Conservation (phyloP, 2,888 invertebrate genomes). For the Rotaria magnacalcarata region DNA sequence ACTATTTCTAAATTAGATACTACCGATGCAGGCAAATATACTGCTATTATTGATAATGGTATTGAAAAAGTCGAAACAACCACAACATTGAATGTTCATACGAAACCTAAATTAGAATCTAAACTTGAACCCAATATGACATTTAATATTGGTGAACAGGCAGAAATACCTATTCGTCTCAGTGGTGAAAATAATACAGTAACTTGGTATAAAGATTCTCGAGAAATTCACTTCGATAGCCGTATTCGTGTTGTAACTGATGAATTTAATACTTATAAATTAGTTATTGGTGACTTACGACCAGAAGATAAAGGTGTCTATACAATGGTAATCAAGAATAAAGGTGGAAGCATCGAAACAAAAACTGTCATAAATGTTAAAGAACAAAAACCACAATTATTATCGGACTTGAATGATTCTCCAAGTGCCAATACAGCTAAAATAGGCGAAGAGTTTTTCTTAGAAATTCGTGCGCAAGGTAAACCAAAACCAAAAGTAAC, state of each 20-base stretch:
- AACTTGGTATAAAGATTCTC: slow-evolving; percentile 11
- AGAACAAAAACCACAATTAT: slow-evolving; percentile 27
- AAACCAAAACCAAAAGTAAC: not conserved
- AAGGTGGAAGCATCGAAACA: slow-evolving; percentile 33
- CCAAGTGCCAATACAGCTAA: slow-evolving; percentile 5
- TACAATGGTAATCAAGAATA: slow-evolving; percentile 37
- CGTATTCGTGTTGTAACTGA: not conserved
- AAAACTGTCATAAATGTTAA: not conserved
- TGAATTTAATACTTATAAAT: slow-evolving; percentile 34
- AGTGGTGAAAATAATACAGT: slow-evolving; percentile 32
- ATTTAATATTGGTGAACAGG: slow-evolving; percentile 9
- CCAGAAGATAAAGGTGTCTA: slow-evolving; percentile 41
- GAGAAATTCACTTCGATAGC: not conserved
- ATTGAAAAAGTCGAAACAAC: not conserved
- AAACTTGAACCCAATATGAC: slow-evolving; percentile 29
- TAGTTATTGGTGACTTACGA: slow-evolving; percentile 37
- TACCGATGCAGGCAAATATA: not conserved
- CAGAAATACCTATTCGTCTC: not conserved
- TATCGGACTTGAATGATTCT: slow-evolving; percentile 9
- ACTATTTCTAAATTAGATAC: slow-evolving; percentile 11
- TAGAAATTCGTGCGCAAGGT: slow-evolving; percentile 15
- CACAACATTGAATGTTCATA: slow-evolving; percentile 9
- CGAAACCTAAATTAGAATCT: slow-evolving; percentile 35
- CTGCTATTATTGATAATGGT: slow-evolving; percentile 21
- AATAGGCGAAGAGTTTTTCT: slow-evolving; percentile 20